These are phyloP conservation scores for Tinea pellionella DNA, from an alignment of 2,888 invertebrate species.

Conservation along the genomic window DNA sequence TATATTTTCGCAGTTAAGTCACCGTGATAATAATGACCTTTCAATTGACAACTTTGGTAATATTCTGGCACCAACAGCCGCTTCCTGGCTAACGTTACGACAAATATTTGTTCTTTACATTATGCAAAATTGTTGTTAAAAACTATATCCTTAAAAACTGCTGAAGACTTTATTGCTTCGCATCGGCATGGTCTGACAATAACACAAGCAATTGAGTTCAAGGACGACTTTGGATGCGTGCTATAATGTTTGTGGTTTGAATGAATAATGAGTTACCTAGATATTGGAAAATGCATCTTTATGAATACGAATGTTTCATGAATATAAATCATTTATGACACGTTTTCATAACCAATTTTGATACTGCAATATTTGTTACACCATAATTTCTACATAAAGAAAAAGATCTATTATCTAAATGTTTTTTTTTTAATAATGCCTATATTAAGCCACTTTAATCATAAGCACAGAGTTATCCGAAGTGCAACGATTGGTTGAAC, in stretches of 20 bases:
- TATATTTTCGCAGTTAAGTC: background rate
- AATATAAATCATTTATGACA: background rate
- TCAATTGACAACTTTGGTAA: background rate
- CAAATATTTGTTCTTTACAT: background rate
- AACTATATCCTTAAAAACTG: conserved; percentile 27
- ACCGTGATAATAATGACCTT: background rate
- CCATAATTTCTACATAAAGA: no score
- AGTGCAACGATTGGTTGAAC: no score
- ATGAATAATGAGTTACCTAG: conserved; percentile 54
- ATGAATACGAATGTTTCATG: background rate
- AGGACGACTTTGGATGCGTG: conserved; percentile 35
- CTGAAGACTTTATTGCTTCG: conserved; percentile 31
- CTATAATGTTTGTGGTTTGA: conserved; percentile 53
- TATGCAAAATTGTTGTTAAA: background rate
- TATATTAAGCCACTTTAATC: no score
- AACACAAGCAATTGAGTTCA: conserved; percentile 64
- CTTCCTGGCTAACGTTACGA: background rate
- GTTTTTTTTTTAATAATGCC: no score
- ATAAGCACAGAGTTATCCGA: no score
- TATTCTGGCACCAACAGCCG: background rate
- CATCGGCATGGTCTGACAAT: conserved; percentile 64
- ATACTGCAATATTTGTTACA: background rate
- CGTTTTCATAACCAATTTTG: background rate
- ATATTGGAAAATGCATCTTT: background rate
- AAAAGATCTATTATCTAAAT: no score